Evolutionary conservation across 2,888 invertebrate species (phyloP), one percentile per base, ranked within the genome.

Genomic region (Clusia tigrina): DNA sequence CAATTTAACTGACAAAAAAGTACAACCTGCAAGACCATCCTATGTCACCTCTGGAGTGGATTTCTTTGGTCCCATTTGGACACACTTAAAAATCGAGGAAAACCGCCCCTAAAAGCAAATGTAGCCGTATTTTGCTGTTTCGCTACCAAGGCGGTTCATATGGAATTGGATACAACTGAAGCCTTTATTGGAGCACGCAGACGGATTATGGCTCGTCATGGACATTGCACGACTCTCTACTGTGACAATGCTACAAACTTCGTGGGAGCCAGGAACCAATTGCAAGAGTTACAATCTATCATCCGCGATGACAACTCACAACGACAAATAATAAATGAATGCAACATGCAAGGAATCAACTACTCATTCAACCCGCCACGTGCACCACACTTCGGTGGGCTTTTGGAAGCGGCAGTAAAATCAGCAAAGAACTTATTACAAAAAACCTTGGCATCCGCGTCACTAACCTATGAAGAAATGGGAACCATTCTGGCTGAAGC

Each of bases 381-480:
- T 15, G 18, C 48, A 20, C 48, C 48, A 48, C 22, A 48, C 48
- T 48, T 48, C 22, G 48, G 48, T 15, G 48, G 48, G 22, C 22
- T 48, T 20, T 48, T 55, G 52, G 38, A 62, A 24, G 55, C 54
- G 12, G 54, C 60, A 22, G 53, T 62, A 1, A 63, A 61, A 52
- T 58, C 63, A 52, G 66, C 60, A 6, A 63, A 62, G 22, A 53
- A 53, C 17, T 18, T 64, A 2, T 17, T 64, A 18, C 9, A 38
- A 25, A 23, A 38, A 37, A 60, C 37, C 12, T 17, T 42, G 6
- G 5, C 53, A 37, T 2, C 38, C 1, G 60, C 60, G n/a, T 58
- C 20, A 17, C 17, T 54, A n/a, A 55, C 54, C 1, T 37, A 55
- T 37, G 51, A 58, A 51, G 51, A 58, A 51, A 22, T 37, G 37